Conservation (phyloP, 30 jellyfish, hydroid and myxozoan genomes). For the Chrysaora quinquecirrha region DNA sequence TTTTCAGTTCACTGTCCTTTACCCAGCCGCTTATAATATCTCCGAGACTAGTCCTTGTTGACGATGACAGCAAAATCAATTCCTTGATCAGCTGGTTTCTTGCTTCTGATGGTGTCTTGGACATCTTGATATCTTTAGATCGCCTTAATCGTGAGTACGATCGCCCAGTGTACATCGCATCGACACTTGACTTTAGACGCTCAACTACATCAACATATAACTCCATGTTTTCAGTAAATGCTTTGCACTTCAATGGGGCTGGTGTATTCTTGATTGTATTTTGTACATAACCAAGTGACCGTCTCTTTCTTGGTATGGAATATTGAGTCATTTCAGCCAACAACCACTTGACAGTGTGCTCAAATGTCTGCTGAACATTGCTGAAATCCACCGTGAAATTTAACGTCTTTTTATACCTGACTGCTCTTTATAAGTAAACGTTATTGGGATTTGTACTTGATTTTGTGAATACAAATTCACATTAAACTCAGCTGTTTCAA, state of each 20-base stretch:
- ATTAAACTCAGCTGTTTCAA: constrained; percentile 69
- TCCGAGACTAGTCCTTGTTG: not conserved
- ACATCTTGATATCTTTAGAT: constrained; percentile 14
- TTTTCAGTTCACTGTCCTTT: constrained; percentile 7
- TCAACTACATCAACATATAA: not conserved
- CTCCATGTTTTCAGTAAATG: not conserved
- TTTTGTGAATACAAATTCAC: constrained; percentile 33
- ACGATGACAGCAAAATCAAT: not conserved
- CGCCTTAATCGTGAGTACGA: not conserved
- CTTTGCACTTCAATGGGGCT: not conserved
- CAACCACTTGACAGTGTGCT: constrained; percentile 34
- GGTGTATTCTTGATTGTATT: not conserved
- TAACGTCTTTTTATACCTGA: constrained; percentile 15
- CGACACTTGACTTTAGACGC: not conserved
- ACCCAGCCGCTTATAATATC: constrained; percentile 32
- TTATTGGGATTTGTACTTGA: constrained; percentile 58
- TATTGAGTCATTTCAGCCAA: constrained; percentile 33
- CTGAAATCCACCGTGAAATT: constrained; percentile 52
- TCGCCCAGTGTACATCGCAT: not conserved
- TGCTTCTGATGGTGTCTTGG: constrained; percentile 9
- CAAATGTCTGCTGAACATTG: constrained; percentile 22
- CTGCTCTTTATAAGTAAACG: constrained; percentile 32
- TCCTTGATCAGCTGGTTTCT: constrained; percentile 42
- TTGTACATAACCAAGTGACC: constrained; percentile 5
- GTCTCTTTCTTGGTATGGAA: constrained; percentile 36